Conservation (phyloP, 1,140 invertebrate genomes). For the Cylas formicarius region DNA sequence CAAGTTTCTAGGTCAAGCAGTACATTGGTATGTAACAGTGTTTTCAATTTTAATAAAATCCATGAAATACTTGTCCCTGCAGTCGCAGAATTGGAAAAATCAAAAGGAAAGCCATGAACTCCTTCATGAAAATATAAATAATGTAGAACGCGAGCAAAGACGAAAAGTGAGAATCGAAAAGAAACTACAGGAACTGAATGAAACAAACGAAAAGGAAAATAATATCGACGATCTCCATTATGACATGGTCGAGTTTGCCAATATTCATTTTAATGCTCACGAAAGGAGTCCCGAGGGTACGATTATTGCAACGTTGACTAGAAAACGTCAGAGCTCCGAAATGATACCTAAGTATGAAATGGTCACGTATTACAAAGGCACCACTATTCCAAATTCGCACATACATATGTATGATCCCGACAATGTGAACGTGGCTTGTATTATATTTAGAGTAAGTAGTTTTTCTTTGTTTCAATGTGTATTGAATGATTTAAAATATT, state of each 20-base stretch:
- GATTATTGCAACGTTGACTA: slow-evolving; percentile 82
- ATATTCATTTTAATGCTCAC: slow-evolving; percentile 88
- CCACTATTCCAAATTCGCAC: slow-evolving; percentile 86
- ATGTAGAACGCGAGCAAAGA: slow-evolving; percentile 61
- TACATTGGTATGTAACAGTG: slow-evolving; percentile 28
- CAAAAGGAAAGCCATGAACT: slow-evolving; percentile 9
- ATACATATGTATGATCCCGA: slow-evolving; percentile 93
- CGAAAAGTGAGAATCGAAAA: slow-evolving; percentile 77
- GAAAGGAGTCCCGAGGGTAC: slow-evolving; percentile 74
- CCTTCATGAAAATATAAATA: slow-evolving; percentile 31
- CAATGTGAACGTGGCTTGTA: slow-evolving; percentile 82
- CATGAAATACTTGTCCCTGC: slow-evolving; percentile 10
- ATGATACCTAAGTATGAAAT: slow-evolving; percentile 85
- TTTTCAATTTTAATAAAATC: slow-evolving; percentile 1
- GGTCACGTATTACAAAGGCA: slow-evolving; percentile 81
- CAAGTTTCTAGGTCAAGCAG: slow-evolving; percentile 35
- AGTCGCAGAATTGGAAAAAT: slow-evolving; percentile 37
- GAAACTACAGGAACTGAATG: slow-evolving; percentile 69
- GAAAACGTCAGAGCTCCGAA: slow-evolving; percentile 71
- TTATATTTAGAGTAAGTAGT: slow-evolving; percentile 75
- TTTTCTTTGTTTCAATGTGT: not conserved
- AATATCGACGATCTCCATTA: slow-evolving; percentile 54
- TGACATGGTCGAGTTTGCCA: slow-evolving; percentile 89
- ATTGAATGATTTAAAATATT: no score
- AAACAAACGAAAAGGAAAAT: slow-evolving; percentile 51